phyloP scores from a whole-genome alignment of 2,888 invertebrate species.

The Ligdia adustata region DNA sequence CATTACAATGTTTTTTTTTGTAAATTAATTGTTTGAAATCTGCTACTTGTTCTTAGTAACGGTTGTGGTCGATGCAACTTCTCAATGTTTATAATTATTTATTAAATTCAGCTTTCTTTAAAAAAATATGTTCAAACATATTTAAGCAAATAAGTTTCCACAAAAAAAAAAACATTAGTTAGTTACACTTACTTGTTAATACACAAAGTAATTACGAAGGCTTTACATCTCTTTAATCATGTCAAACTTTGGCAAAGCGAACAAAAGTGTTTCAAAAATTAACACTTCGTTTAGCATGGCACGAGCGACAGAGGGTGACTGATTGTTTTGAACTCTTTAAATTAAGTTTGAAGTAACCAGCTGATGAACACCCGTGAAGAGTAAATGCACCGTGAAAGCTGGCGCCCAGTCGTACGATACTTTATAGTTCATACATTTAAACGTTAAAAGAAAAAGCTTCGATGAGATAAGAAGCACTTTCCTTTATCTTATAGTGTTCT shows the following conservation, averaged over 20 bases:
- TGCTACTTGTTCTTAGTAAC: no score
- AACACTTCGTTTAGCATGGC: slow-evolving; percentile 62
- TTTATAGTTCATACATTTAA: slow-evolving; percentile 38
- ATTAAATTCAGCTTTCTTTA: no score
- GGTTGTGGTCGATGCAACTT: background rate
- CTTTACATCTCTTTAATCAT: slow-evolving; percentile 28
- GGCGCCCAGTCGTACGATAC: slow-evolving; percentile 45
- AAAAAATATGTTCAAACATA: no score
- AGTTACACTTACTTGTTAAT: no score
- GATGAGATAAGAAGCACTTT: slow-evolving; percentile 67
- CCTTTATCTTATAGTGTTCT: slow-evolving; percentile 72
- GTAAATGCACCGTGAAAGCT: slow-evolving; percentile 62
- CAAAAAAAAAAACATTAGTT: no score
- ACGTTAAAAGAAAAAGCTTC: slow-evolving; percentile 35
- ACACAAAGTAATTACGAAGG: no score
- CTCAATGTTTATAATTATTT: background rate
- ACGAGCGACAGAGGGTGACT: slow-evolving; percentile 66
- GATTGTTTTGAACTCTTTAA: slow-evolving; percentile 52
- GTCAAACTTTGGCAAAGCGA: slow-evolving; percentile 49
- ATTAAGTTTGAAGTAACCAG: slow-evolving; percentile 51
- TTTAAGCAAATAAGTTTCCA: slow-evolving; percentile 9
- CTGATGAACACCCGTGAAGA: slow-evolving; percentile 59
- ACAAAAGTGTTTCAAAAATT: slow-evolving; percentile 52
- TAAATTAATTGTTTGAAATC: slow-evolving; percentile 8
- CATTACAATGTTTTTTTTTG: slow-evolving; percentile 11